Evolutionary conservation across 2,797 vertebrate genomes (phyloP).

Genomic region (Graptemys geographica): DNA sequence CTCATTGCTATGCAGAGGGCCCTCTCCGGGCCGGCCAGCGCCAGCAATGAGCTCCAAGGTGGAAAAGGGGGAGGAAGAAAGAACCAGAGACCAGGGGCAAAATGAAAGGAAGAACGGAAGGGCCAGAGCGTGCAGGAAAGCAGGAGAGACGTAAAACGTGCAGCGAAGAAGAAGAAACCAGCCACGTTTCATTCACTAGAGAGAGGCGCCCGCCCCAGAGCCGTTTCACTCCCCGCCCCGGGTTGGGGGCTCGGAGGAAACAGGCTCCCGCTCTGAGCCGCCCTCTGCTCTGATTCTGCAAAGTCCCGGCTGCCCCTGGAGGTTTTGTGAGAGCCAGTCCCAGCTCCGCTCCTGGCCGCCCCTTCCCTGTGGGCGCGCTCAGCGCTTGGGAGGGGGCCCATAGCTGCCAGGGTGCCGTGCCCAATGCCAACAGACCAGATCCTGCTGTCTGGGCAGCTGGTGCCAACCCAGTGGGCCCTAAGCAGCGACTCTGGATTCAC

Average conservation of each 20-base stretch:
- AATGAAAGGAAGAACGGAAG: background rate
- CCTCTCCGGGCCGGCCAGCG: constrained; percentile 29
- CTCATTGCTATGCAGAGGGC: constrained; percentile 77
- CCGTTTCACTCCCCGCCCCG: background rate
- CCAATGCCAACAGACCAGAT: background rate
- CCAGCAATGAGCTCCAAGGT: constrained; percentile 25
- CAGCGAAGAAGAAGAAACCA: rapidly evolving
- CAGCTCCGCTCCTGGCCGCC: background rate
- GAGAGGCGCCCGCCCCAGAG: background rate
- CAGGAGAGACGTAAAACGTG: rapidly evolving
- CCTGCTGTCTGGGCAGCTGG: background rate
- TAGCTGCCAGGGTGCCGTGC: background rate
- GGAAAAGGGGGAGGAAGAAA: background rate
- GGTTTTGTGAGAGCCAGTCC: background rate
- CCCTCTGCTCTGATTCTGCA: background rate
- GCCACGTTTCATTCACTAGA: background rate
- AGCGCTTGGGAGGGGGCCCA: background rate
- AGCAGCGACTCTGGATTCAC: background rate
- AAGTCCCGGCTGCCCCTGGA: background rate
- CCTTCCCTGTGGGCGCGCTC: background rate
- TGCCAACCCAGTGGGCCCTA: background rate
- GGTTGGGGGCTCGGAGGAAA: background rate
- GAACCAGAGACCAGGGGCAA: background rate
- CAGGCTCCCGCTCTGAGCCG: background rate
- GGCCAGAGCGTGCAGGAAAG: background rate